Base-by-base conservation (phyloP, 2,797 vertebrate species). In the Esox lucius region DNA sequence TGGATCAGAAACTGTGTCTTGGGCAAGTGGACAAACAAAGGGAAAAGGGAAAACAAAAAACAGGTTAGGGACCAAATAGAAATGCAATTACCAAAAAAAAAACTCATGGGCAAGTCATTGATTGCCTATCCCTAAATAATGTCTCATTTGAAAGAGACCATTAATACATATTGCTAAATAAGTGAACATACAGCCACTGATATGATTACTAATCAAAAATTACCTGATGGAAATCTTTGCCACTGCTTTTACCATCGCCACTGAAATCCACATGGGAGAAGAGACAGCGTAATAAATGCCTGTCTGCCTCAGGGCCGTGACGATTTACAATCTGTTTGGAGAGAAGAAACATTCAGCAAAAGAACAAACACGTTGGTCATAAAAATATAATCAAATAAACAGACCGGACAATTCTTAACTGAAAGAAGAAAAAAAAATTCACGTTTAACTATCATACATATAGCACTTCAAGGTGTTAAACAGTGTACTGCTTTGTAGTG, bases 201-300 rank as follows among this genome's bases (percentile, higher is more conserved):
- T 65, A 0, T 33, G 11, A 33, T 17, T 16, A 12, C 26, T 31
- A 8, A 79, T 75, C 67, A 82, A 84, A 84, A 85, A 77, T 87
- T 97, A 99, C 98, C 98, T 99, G 98, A 95, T 99, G 98, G 91
- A 99, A 99, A 93, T 99, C 98, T 94, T 99, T 99, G 91, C 98
- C 98, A 93, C 98, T 99, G 93, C 98, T 99, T 99, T 99, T 99
- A 99, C 98, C 98, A 99, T 99, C 97, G 96, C 98, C 98, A 98
- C 97, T 99, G 89, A 99, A 99, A 98, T 99, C 98, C 95, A 99
- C 98, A 94, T 99, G 98, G 81, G 98, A 99, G 95, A 99, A 99
- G 94, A 99, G 98, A 95, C 98, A 99, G 97, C 98, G 97, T 94
- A 99, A 91, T 92, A 99, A 95, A 96, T 99, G 98, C 94, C 98